Conservation (phyloP, 1,140 invertebrate genomes). For the Bombyx mandarina region DNA sequence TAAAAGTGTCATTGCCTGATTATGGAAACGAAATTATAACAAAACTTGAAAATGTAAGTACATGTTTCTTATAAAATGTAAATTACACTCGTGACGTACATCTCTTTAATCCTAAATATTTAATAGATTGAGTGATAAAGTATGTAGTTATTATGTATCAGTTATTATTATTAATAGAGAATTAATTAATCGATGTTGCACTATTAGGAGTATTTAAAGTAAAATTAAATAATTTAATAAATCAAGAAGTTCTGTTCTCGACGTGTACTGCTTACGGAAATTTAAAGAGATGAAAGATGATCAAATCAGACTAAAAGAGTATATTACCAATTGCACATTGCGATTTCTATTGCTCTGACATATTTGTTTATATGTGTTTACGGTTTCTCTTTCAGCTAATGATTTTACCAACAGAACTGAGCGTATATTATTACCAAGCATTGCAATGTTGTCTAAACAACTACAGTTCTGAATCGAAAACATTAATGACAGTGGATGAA, state of each 20-base stretch:
- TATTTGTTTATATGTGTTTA: neutral
- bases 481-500: constrained; percentile 40
- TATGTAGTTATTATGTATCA: too few species aligned
- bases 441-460: constrained; percentile 66
- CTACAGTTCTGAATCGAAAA: constrained; percentile 32
- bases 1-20: constrained; percentile 40
- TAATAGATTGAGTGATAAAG: too few species aligned
- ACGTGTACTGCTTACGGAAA: too few species aligned
- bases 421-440: constrained; percentile 72
- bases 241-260: too few species aligned
- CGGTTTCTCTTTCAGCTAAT: constrained; percentile 56
- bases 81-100: too few species aligned
- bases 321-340: constrained; percentile 14
- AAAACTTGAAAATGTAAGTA: constrained; percentile 35
- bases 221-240: too few species aligned
- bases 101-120: too few species aligned
- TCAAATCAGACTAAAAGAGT: neutral
- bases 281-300: too few species aligned
- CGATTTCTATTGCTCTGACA: constrained; percentile 60
- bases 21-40: constrained; percentile 41
- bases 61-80: too few species aligned
- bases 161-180: too few species aligned
- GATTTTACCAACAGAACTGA: constrained; percentile 67
- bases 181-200: too few species aligned
- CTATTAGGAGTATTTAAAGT: too few species aligned